Evolutionary conservation across 2,113 vertebrate species (phyloP).

Genomic region (Chlamydotis undulata): DNA sequence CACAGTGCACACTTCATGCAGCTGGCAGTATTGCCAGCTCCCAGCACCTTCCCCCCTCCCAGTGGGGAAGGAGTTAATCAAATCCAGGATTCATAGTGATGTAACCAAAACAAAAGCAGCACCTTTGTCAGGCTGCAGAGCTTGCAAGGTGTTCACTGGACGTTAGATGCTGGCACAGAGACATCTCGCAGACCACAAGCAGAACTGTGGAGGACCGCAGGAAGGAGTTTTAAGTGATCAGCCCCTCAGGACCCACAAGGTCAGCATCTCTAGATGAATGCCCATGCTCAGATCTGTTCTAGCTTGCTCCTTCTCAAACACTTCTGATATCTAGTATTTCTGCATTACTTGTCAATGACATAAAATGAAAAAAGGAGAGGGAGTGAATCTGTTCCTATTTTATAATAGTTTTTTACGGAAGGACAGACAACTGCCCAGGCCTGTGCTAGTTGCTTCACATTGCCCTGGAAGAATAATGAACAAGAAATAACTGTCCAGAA

Average conservation of each 20-base stretch:
- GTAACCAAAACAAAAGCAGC: not conserved
- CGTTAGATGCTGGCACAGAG: not conserved
- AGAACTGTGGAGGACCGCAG: no score
- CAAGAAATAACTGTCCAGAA: not conserved
- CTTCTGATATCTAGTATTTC: not conserved
- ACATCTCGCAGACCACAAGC: not conserved
- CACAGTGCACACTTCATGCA: not conserved
- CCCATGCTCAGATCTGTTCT: not conserved
- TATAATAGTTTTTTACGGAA: not conserved
- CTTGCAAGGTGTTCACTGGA: not conserved
- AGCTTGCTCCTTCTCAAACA: not conserved
- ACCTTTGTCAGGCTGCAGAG: not conserved
- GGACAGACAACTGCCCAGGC: not conserved
- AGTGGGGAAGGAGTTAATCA: not conserved
- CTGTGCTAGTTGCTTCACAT: not conserved
- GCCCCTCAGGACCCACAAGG: not conserved
- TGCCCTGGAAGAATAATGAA: not conserved
- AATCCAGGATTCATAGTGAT: not conserved
- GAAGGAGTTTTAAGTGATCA: not conserved
- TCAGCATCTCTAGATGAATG: not conserved
- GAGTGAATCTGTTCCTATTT: not conserved
- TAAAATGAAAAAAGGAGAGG: not conserved
- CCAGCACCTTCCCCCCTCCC: not conserved
- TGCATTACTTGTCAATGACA: not conserved
- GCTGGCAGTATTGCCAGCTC: no score